Base-by-base conservation (phyloP, 2,113 vertebrate species). In the Myocastor coypus region DNA sequence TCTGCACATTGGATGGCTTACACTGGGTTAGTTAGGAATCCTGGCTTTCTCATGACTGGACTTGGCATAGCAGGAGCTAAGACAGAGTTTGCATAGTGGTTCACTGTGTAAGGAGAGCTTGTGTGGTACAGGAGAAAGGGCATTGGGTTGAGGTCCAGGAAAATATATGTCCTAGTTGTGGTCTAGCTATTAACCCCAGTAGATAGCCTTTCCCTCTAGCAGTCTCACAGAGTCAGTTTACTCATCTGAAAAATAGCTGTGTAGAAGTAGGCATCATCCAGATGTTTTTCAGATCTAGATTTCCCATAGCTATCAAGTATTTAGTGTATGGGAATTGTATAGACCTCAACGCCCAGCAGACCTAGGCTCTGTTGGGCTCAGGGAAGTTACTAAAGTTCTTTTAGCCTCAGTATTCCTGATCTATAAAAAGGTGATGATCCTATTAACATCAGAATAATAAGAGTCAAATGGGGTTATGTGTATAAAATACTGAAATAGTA, bases 31-130 rank as follows among this genome's bases (percentile, higher is more conserved):
- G 32, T 68, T 11, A 3, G 3, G 2, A 9, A 26, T 30, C 50
- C 73, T 52, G 30, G 7, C 13, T 28, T 11, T 50, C 30, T 3
- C 6, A 14, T 37, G 55, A 34, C n/a, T 71, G 13, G 57, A 26
- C 68, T 28, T n/a, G 34, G 42, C 40, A 42, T 37, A 16, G 7
- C 26, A 63, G 26, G 37, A 8, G 1, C 24, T 2, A 20, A 83
- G 19, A 12, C 0, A 3, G 16, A 0, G 20, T 83, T 80, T 0
- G 0, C 7, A 12, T 30, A 9, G 26, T 66, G 14, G 12, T n/a
- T 87, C 14, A 42, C 52, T 24, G 28, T 14, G 13, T 2, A 28
- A 11, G 40, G 66, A 0, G 55, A 64, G 57, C 3, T 66, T 1
- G 5, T 14, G 8, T 11, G 46, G 24, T n/a, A 1, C 19, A 26